Percentiles rank a stretch among this genome's conserved stretches.
These are phyloP conservation scores for Callipepla californica DNA, from an alignment of 2,113 vertebrate species.

Conservation along the genomic window DNA sequence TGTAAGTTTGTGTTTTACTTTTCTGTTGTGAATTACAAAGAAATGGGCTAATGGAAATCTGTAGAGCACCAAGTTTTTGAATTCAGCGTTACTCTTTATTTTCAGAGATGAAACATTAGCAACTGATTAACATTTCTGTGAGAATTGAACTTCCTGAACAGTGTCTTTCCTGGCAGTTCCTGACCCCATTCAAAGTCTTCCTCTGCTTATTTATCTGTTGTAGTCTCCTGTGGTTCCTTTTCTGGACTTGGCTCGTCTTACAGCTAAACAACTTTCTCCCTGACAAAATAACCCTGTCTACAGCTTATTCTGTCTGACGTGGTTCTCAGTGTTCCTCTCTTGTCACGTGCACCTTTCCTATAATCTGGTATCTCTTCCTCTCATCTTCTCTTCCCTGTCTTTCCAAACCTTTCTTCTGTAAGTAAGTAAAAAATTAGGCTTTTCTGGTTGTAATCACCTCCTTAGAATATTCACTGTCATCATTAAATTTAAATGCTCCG, in stretches of 20 bases:
- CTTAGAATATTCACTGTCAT: background rate
- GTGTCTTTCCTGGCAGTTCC: background rate
- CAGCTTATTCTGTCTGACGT: background rate
- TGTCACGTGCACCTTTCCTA: background rate
- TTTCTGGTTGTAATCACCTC: constrained; percentile 1
- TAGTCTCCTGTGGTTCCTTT: background rate
- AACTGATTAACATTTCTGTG: background rate
- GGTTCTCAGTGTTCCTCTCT: accelerated
- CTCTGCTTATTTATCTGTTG: background rate
- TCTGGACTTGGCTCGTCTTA: background rate
- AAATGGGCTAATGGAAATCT: background rate
- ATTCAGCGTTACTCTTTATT: background rate
- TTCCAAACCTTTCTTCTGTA: background rate
- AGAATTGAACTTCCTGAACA: background rate
- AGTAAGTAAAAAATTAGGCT: background rate
- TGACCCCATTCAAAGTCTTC: background rate
- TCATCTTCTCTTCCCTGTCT: background rate
- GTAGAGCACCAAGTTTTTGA: background rate
- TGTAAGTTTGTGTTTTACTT: background rate
- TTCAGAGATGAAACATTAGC: background rate
- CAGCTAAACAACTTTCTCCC: background rate
- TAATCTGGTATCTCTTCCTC: background rate
- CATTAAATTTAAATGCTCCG: background rate
- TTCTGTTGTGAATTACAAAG: background rate
- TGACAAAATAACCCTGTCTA: background rate